Percentiles rank a stretch among this genome's conserved stretches.
These are phyloP conservation scores for Pelecanus crispus DNA, from an alignment of 2,113 vertebrate genomes.

Conservation along the genomic window DNA sequence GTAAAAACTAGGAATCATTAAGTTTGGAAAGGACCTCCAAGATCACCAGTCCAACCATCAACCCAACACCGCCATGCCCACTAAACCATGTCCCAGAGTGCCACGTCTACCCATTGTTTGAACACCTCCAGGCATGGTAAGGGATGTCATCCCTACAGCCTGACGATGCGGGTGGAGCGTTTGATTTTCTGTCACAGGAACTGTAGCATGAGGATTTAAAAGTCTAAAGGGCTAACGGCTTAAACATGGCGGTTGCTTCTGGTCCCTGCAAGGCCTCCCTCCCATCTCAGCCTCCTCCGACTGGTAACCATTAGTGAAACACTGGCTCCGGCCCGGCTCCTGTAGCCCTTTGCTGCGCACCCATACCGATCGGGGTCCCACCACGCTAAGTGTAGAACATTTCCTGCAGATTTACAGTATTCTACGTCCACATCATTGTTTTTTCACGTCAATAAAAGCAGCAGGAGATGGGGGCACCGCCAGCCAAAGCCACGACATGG, in stretches of 20 bases:
- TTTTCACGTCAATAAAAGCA: neutral
- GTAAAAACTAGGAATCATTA: too few species aligned
- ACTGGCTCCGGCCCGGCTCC: neutral
- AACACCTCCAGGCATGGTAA: too few species aligned
- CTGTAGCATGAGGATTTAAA: neutral
- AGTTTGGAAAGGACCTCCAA: too few species aligned
- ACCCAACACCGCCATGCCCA: too few species aligned
- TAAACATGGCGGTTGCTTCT: neutral
- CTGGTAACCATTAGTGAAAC: too few species aligned
- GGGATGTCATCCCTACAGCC: neutral
- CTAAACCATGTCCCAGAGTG: too few species aligned
- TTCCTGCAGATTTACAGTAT: neutral
- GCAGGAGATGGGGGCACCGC: neutral
- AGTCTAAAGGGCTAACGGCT: neutral
- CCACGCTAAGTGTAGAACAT: accelerated
- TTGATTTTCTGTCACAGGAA: neutral
- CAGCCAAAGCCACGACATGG: neutral
- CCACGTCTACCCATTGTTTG: too few species aligned
- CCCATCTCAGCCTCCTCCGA: neutral
- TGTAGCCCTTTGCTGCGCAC: neutral
- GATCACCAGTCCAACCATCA: too few species aligned
- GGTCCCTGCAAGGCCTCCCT: neutral
- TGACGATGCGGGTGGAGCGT: accelerated
- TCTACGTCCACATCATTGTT: neutral
- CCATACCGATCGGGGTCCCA: accelerated